Evolutionary conservation across 2,797 vertebrate genomes (phyloP).

Genomic region (Diplodus puntazzo): DNA sequence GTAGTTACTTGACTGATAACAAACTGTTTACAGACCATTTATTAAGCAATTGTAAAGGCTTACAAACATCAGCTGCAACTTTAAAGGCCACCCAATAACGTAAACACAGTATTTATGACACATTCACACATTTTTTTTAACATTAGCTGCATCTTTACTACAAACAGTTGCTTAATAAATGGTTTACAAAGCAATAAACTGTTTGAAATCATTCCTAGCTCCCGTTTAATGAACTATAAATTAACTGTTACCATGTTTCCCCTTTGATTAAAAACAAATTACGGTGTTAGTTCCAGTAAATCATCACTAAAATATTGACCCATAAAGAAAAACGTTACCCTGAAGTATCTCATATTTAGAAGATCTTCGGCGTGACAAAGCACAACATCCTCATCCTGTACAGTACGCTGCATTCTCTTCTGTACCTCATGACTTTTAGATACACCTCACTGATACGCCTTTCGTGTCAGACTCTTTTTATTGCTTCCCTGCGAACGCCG

Average conservation of each 20-base stretch:
- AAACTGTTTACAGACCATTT: too few relatives aligned
- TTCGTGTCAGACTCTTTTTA: constrained; percentile 73
- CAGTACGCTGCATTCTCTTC: constrained; percentile 13
- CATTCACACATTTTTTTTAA: too few relatives aligned
- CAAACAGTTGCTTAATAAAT: too few relatives aligned
- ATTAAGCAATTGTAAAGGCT: too few relatives aligned
- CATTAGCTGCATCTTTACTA: too few relatives aligned
- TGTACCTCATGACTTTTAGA: constrained; percentile 73
- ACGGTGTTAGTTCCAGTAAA: not conserved
- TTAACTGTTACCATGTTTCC: not conserved
- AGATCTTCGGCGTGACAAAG: constrained; percentile 26
- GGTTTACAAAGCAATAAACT: too few relatives aligned
- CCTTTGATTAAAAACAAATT: not conserved
- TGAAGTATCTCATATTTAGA: not conserved
- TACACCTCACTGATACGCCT: constrained; percentile 73
- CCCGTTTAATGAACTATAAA: too few relatives aligned
- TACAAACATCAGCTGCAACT: too few relatives aligned
- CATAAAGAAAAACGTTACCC: not conserved
- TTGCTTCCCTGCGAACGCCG: constrained; percentile 74
- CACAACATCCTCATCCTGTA: constrained; percentile 8
- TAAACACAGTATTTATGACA: too few relatives aligned
- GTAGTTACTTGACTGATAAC: too few relatives aligned
- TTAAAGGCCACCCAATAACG: too few relatives aligned
- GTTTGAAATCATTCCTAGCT: too few relatives aligned
- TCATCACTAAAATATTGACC: not conserved